Evolutionary conservation across 2,888 invertebrate species (phyloP), one percentile per base, ranked within the genome.

Genomic region (Neoaliturus tenellus): DNA sequence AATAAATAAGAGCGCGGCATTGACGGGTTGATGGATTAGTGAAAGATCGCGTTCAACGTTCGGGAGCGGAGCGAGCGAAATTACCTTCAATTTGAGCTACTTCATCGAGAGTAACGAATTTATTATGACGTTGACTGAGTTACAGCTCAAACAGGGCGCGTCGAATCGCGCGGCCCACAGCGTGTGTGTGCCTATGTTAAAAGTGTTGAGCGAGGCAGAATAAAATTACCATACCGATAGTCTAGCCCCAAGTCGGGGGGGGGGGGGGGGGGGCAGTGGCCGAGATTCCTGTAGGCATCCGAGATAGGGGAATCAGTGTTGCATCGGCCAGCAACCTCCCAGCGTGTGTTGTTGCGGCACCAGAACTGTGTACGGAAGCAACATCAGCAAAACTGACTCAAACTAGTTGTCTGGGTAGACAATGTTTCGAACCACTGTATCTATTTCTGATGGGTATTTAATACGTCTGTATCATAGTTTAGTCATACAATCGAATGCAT

Each of bases 71-170:
- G 8, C 48, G 48, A n/a, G 55, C 28, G 10, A 31, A 14, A 62
- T 62, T 62, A 31, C 28, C 62, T 28, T 62, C 62, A 62, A 62
- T 62, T 62, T 62, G 71, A 41, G 71, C 71, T 71, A 71, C 71
- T 71, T 71, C 71, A 39, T 33, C 39, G 35, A 71, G 39, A n/a
- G 35, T 75, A 75, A 75, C 44, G 75, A 48, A 75, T 75, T 75
- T 75, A 75, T 75, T 48, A 75, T 23, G 75, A 75, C 75, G 75
- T 48, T 75, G 75, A 75, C 75, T 75, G 75, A 75, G 75, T 75
- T 75, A 75, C 48, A 75, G 28, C 44, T 48, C 10, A 41, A 75
- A 75, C 75, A 48, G 10, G 39, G 23, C 39, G 75, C 4, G 31
- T 12, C 25, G 71, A 41, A 71, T 71, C 39, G 23, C 71, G 20